phyloP scores from a whole-genome alignment of 1,140 invertebrate genomes.

The Planococcus citri region DNA sequence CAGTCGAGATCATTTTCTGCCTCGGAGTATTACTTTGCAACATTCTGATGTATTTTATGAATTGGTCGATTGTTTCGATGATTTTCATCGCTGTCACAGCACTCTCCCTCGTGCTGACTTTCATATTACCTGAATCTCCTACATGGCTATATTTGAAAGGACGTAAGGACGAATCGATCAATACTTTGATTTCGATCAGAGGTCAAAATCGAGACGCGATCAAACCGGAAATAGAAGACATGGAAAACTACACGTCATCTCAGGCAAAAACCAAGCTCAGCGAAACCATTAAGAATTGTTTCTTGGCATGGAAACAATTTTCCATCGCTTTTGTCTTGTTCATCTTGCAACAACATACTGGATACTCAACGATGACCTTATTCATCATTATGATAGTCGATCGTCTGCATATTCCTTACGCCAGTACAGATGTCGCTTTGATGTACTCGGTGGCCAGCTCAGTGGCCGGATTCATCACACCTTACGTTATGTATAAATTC shows the following conservation, averaged over 20 bases:
- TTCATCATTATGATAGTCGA: background rate
- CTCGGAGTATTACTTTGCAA: conserved; percentile 39
- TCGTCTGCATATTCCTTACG: background rate
- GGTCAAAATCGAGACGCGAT: conserved; percentile 25
- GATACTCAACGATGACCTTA: background rate
- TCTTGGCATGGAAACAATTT: background rate
- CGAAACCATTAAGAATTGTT: background rate
- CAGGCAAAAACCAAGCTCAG: background rate
- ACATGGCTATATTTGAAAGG: conserved; percentile 36
- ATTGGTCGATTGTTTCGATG: conserved; percentile 45
- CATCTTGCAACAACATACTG: background rate
- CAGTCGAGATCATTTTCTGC: background rate
- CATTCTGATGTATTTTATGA: conserved; percentile 41
- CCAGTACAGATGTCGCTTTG: background rate
- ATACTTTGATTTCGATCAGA: conserved; percentile 21
- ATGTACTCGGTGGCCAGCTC: background rate
- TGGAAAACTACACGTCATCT: background rate
- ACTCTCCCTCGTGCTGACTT: conserved; percentile 30
- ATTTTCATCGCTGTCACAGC: conserved; percentile 38
- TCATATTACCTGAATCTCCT: conserved; percentile 43
- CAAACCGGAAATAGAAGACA: conserved; percentile 21
- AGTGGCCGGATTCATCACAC: background rate
- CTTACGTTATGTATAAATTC: background rate
- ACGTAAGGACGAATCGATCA: conserved; percentile 27
- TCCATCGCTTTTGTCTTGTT: background rate